Evolutionary conservation across 1,140 invertebrate genomes (phyloP).

Genomic region (Hycleus phaleratus): DNA sequence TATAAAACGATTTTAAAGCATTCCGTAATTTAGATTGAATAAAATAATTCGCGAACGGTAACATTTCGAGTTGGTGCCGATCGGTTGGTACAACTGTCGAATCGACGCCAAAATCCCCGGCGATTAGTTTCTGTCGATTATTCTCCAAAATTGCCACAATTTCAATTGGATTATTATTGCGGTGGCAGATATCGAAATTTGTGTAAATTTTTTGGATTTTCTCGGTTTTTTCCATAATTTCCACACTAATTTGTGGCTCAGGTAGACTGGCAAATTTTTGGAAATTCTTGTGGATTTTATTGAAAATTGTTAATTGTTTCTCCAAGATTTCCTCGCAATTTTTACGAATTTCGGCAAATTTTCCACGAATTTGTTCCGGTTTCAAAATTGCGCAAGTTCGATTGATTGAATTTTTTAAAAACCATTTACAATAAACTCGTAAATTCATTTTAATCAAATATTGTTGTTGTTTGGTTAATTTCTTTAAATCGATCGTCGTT

Average conservation of each 20-base stretch:
- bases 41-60: slow-evolving; percentile 24
- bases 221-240: not conserved
- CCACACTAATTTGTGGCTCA: slow-evolving; percentile 11
- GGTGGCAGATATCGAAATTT: slow-evolving; percentile 9
- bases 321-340: slow-evolving; percentile 10
- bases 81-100: not conserved
- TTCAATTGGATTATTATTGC: slow-evolving; percentile 1
- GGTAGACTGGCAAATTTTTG: slow-evolving; percentile 27
- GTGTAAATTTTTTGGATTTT: not conserved
- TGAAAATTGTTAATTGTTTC: slow-evolving; percentile 23
- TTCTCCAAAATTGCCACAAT: not conserved
- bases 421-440: slow-evolving; percentile 48
- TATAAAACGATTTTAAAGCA: not conserved
- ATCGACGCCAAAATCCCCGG: not conserved
- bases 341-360: slow-evolving; percentile 24
- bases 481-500: slow-evolving; percentile 10
- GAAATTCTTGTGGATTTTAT: slow-evolving; percentile 30
- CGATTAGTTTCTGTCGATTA: not conserved
- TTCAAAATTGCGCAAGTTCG: slow-evolving; percentile 21
- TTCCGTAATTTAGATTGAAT: slow-evolving; percentile 3
- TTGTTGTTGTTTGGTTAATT: not conserved
- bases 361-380: slow-evolving; percentile 6
- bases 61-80: slow-evolving; percentile 8
- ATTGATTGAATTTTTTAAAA: slow-evolving; percentile 45
- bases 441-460: slow-evolving; percentile 38